Base-by-base conservation (phyloP, 2,797 vertebrate genomes). In the Leptodactylus fallax region DNA sequence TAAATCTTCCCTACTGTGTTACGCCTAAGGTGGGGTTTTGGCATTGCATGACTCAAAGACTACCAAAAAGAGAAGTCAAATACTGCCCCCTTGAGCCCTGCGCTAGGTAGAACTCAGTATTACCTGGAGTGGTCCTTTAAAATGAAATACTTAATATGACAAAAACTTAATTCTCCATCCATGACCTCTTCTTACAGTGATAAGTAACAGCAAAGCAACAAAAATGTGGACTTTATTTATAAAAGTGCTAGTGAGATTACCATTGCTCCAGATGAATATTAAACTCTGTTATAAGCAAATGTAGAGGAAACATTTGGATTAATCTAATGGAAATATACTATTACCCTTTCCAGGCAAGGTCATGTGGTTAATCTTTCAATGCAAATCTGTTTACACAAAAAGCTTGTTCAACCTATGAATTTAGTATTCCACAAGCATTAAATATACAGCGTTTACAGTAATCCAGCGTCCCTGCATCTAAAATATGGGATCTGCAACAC, bases 361-460 rank as follows among this genome's bases (percentile, higher is more conserved):
- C 81, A 36, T 83, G 21, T 83, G 65, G 81, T 25, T 83, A 71
- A 83, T 83, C 81, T 81, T n/a, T 65, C 21, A 13, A 65, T 23
- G 60, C 60, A 81, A 80, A 80, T 65, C 79, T 65, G 79, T 81
- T 65, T 81, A 65, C 79, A 81, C 79, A 65, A 51, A 81, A 81
- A 45, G 79, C 79, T 63, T 61, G 27, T 81, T 81, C 79, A 81
- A 51, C 45, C 36, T 23, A 51, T 23, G 21, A 81, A 51, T 3
- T 25, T 49, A 16, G 21, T 81, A 63, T 60, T 51, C 19, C 6
- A 81, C 60, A 51, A 65, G 19, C 17, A 61, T 61, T 61, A 61
- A 47, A 61, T 61, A 36, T 49, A 71, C 7, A 45, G 27, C 19
- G 49, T 23, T 49, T 65, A 21, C 10, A 9, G 21, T 27, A 63